phyloP scores from a whole-genome alignment of 2,797 vertebrate species.

The Pangasius larnaudii region DNA sequence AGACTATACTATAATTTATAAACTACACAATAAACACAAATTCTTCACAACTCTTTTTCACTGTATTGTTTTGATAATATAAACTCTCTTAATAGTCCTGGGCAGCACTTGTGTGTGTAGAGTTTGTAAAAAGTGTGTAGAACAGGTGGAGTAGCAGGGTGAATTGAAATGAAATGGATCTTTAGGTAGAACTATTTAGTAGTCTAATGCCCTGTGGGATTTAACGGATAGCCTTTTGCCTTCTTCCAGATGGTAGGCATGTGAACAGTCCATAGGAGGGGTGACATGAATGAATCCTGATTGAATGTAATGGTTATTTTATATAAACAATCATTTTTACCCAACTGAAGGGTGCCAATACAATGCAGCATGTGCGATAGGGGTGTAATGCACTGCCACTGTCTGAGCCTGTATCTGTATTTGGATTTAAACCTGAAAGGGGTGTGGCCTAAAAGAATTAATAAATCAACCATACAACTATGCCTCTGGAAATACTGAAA shows the following conservation, averaged over 20 bases:
- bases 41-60: too few species aligned
- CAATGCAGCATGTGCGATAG: neutral
- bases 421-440: neutral
- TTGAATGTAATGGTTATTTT: neutral
- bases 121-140: neutral
- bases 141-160: neutral
- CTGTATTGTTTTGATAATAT: too few species aligned
- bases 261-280: neutral
- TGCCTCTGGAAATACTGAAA: neutral
- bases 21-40: too few species aligned
- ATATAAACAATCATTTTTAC: neutral
- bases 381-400: neutral
- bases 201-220: neutral
- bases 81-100: too few species aligned
- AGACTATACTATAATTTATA: too few species aligned
- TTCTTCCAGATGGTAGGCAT: neutral
- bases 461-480: neutral
- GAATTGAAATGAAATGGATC: neutral
- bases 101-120: too few species aligned
- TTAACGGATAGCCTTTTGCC: neutral
- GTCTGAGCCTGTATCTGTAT: neutral
- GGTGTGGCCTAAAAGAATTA: neutral
- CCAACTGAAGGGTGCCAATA: neutral
- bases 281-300: neutral
- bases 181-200: neutral